These are phyloP conservation scores for Phycodurus eques DNA, from an alignment of 2,113 vertebrate genomes.

Conservation along the genomic window DNA sequence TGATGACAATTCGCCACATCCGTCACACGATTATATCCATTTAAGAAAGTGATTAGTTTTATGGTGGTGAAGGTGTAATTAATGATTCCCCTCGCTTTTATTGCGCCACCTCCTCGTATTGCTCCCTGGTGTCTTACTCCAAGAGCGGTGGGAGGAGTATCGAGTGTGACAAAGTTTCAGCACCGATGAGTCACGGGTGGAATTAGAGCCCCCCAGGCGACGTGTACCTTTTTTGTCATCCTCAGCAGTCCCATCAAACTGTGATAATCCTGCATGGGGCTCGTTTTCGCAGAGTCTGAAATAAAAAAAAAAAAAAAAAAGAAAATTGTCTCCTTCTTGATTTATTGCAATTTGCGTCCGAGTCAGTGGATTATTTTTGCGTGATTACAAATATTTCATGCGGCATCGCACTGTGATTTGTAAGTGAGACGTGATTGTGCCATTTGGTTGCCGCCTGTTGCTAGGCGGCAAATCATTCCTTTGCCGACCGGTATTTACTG, in stretches of 20 bases:
- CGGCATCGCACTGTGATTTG: constrained; percentile 53
- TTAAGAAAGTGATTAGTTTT: constrained; percentile 66
- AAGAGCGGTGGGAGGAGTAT: constrained; percentile 49
- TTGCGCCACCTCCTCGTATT: constrained; percentile 51
- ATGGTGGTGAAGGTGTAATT: constrained; percentile 63
- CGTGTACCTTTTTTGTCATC: constrained; percentile 50
- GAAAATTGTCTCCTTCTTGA: constrained; percentile 8
- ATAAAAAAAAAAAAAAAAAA: neutral
- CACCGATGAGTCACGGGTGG: constrained; percentile 52
- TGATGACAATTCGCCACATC: constrained; percentile 47
- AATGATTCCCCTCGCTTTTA: constrained; percentile 64
- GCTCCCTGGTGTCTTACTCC: constrained; percentile 46
- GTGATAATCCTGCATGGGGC: constrained; percentile 27
- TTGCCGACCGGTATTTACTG: constrained; percentile 56
- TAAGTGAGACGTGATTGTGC: constrained; percentile 56
- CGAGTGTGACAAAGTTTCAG: constrained; percentile 57
- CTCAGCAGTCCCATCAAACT: constrained; percentile 56
- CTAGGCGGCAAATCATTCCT: constrained; percentile 58
- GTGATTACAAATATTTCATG: constrained; percentile 64
- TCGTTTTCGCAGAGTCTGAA: constrained; percentile 26
- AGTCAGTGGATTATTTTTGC: constrained; percentile 37
- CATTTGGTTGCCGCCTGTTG: constrained; percentile 48
- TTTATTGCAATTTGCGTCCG: constrained; percentile 31
- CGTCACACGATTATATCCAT: constrained; percentile 42
- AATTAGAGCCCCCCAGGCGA: constrained; percentile 53